Evolutionary conservation across 2,113 vertebrate genomes (phyloP).

Genomic region (Elephas maximus): DNA sequence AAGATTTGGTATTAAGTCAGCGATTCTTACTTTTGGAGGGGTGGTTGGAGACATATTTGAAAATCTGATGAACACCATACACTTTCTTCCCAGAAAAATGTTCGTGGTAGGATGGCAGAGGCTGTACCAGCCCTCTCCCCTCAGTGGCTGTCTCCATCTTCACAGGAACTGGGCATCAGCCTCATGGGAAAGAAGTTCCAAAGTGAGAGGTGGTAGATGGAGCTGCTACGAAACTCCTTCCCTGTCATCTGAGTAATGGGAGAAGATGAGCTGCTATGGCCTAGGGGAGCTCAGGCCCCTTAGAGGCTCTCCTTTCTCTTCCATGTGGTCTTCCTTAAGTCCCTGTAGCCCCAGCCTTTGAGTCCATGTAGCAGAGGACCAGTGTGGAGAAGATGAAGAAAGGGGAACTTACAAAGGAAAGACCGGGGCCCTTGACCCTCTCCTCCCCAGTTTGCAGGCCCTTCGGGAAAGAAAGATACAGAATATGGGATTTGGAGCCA

Average conservation of each 20-base stretch:
- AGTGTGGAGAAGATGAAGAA: neutral
- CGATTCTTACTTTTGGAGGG: neutral
- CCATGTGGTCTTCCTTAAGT: neutral
- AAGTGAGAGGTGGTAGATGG: neutral
- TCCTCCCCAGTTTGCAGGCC: neutral
- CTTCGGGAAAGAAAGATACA: neutral
- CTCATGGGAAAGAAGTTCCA: neutral
- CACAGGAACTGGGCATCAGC: neutral
- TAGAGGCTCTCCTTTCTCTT: neutral
- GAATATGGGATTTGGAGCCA: neutral
- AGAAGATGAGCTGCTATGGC: neutral
- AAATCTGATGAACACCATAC: neutral
- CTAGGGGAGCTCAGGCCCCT: neutral
- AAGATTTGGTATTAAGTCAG: neutral
- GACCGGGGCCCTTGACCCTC: neutral
- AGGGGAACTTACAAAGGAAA: neutral
- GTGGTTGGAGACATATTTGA: neutral
- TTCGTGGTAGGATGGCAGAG: neutral
- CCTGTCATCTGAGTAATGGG: neutral
- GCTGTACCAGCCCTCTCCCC: neutral
- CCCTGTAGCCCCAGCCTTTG: neutral
- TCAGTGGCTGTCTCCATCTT: neutral
- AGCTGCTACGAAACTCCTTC: neutral
- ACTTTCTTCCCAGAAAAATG: neutral
- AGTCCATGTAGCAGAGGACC: neutral